phyloP scores from a whole-genome alignment of 37 sponge, comb jelly and placozoan genomes.

The Tethya wilhelma region DNA sequence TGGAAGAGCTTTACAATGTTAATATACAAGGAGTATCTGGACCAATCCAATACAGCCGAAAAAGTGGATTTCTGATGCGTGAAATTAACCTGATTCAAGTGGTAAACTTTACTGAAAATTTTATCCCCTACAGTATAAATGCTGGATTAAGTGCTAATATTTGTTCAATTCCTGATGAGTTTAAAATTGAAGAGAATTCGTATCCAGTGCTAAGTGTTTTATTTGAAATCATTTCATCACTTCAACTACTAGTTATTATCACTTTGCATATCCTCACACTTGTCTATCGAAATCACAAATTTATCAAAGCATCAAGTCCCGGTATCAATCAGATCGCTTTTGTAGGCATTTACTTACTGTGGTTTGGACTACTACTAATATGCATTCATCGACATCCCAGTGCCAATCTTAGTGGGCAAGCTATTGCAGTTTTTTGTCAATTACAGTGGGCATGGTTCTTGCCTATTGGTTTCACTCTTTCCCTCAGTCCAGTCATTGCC shows the following conservation, averaged over 20 bases:
- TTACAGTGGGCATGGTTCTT: conserved; percentile 1
- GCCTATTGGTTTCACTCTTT: conserved; percentile 5
- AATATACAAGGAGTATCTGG: conserved; percentile 9
- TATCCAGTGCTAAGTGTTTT: background rate
- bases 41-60: background rate
- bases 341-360: background rate
- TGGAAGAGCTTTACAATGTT: background rate
- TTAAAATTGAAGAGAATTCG: background rate
- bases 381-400: background rate
- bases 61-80: background rate
- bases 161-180: background rate
- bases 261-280: background rate
- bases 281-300: background rate
- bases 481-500: background rate
- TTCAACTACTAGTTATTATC: background rate
- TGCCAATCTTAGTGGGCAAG: background rate
- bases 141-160: background rate
- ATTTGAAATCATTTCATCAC: background rate
- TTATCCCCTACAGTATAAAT: background rate
- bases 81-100: conserved; percentile 2
- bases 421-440: conserved; percentile 2
- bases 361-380: too few species aligned
- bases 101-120: background rate
- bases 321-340: conserved; percentile 1
- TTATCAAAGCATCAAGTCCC: conserved; percentile 2